Percentiles rank a stretch among this genome's conserved stretches.
phyloP scores from a whole-genome alignment of 2,888 invertebrate species.

The Thyatira batis region DNA sequence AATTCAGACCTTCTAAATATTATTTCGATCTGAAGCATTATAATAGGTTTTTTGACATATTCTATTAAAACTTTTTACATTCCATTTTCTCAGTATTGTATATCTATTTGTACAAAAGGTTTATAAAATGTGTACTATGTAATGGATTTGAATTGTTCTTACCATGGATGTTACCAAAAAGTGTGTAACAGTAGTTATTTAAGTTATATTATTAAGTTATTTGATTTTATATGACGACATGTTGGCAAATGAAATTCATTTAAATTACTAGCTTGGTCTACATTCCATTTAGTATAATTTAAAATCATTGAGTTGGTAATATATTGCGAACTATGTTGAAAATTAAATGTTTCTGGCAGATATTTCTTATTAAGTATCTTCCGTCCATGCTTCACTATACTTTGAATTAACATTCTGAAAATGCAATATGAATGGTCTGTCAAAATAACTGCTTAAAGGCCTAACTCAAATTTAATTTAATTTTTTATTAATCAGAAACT shows the following conservation, averaged over 20 bases:
- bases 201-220: not conserved
- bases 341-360: not conserved
- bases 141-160: constrained; percentile 1
- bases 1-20: not conserved
- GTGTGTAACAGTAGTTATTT: not conserved
- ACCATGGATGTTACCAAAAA: not conserved
- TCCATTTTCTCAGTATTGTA: constrained; percentile 52
- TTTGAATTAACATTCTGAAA: not conserved
- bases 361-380: constrained; percentile 5
- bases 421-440: too few species aligned
- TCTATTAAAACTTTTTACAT: constrained; percentile 41
- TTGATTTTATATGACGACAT: not conserved
- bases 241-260: not conserved
- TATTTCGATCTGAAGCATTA: not conserved
- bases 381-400: constrained; percentile 6
- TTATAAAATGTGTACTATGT: constrained; percentile 13
- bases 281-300: constrained; percentile 5
- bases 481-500: too few species aligned
- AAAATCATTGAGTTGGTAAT: not conserved
- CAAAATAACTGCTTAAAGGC: not conserved
- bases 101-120: constrained; percentile 17
- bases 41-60: constrained; percentile 16
- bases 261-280: not conserved
- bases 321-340: not conserved
- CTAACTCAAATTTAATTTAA: not conserved